Evolutionary conservation across 2,113 vertebrate species (phyloP).

Genomic region (Ophiodon elongatus): DNA sequence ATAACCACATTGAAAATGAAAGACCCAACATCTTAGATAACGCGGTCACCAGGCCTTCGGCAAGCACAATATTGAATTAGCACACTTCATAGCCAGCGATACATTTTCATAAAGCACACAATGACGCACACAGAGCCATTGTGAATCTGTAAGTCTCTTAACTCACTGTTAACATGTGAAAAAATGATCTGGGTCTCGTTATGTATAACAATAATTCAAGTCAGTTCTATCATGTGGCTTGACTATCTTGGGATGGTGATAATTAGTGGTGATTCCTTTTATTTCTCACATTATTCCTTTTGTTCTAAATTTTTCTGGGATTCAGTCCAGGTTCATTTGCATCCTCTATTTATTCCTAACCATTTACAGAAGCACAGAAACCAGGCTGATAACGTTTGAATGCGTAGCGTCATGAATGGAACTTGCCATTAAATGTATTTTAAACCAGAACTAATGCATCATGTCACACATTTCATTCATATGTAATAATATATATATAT

Average conservation of each 20-base stretch:
- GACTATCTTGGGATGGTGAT: not conserved
- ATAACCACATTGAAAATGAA: conserved; percentile 25
- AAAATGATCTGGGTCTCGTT: not conserved
- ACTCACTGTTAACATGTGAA: not conserved
- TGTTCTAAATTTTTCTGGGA: not conserved
- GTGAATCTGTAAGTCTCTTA: not conserved
- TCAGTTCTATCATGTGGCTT: not conserved
- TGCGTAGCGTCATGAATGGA: not conserved
- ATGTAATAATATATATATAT: not conserved
- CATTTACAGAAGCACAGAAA: conserved; percentile 4
- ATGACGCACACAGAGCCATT: conserved; percentile 19
- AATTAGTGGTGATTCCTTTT: not conserved
- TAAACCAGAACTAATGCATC: not conserved
- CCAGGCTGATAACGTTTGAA: conserved; percentile 1
- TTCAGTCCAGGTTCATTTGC: not conserved
- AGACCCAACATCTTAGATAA: not conserved
- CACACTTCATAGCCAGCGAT: not conserved
- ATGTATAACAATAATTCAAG: not conserved
- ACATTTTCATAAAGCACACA: conserved; percentile 14
- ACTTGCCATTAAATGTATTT: not conserved
- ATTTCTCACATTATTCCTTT: not conserved
- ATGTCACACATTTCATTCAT: not conserved
- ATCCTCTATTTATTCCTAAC: conserved; percentile 7
- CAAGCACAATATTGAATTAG: conserved; percentile 36
- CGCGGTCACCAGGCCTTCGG: not conserved